Conservation (phyloP, 2,797 vertebrate genomes). For the Hoplostethus mediterraneus region DNA sequence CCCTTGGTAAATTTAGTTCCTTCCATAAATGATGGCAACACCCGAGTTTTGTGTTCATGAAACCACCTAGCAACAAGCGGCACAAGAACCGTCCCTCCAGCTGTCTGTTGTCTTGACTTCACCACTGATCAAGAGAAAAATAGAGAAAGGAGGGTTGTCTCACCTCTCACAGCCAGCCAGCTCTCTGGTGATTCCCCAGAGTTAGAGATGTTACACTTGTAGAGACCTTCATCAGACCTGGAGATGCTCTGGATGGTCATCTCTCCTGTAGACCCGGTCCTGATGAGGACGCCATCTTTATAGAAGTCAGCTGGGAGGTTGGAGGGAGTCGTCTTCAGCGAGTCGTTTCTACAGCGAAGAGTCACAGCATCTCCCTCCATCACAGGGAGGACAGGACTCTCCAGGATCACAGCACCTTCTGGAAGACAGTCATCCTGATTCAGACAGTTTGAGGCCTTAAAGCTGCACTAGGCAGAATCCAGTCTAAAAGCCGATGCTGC, state of each 20-base stretch:
- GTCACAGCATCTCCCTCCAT: not conserved
- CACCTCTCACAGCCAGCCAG: constrained; percentile 26
- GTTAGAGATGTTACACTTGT: constrained; percentile 22
- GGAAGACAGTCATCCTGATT: not conserved
- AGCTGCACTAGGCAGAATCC: too few relatives aligned
- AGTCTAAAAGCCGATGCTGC: too few relatives aligned
- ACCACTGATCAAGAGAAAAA: too few relatives aligned
- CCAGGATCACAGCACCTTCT: constrained; percentile 12
- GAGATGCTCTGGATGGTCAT: not conserved
- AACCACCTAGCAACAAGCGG: too few relatives aligned
- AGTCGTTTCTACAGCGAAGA: not conserved
- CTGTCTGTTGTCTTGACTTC: too few relatives aligned
- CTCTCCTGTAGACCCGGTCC: not conserved
- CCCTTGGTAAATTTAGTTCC: too few relatives aligned
- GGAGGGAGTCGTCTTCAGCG: not conserved
- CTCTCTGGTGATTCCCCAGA: not conserved
- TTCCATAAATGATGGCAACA: too few relatives aligned
- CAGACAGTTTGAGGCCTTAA: too few relatives aligned
- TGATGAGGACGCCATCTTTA: not conserved
- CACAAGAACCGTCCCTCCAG: too few relatives aligned
- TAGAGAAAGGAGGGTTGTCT: not conserved
- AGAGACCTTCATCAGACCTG: constrained; percentile 25
- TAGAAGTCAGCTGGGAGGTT: constrained; percentile 4
- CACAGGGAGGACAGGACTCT: not conserved
- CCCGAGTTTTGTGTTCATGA: too few relatives aligned